phyloP scores from a whole-genome alignment of 2,113 vertebrate genomes.

The Willisornis vidua region DNA sequence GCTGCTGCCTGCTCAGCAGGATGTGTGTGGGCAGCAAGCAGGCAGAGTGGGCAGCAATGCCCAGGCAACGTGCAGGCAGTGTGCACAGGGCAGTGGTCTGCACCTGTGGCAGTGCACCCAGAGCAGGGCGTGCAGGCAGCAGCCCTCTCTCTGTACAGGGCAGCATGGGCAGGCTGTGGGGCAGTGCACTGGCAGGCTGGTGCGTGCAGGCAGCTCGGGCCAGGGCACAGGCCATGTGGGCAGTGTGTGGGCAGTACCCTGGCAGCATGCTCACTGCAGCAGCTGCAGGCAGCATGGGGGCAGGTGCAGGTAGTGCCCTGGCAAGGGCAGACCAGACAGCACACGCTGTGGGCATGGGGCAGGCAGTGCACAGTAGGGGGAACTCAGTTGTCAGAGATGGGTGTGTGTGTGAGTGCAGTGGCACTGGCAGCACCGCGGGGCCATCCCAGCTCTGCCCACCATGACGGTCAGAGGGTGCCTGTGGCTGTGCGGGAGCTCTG shows the following conservation, averaged over 20 bases:
- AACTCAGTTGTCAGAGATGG: fast-evolving
- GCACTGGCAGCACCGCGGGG: neutral
- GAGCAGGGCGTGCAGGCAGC: neutral
- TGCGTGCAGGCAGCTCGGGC: neutral
- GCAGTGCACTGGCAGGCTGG: neutral
- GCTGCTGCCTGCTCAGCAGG: fast-evolving
- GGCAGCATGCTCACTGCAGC: neutral
- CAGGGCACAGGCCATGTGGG: neutral
- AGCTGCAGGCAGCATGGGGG: neutral
- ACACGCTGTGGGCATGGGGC: neutral
- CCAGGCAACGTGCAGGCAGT: fast-evolving
- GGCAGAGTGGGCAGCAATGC: neutral
- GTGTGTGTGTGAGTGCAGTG: fast-evolving
- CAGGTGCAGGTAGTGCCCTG: no score
- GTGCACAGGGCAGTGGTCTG: neutral
- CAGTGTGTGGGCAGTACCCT: neutral
- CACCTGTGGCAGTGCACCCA: neutral
- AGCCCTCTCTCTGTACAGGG: neutral
- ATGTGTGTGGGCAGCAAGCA: neutral
- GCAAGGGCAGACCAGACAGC: neutral
- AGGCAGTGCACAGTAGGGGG: fast-evolving
- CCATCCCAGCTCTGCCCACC: neutral
- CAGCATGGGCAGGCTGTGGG: neutral
- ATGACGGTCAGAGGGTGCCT: neutral
- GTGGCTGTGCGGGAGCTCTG: fast-evolving